Evolutionary conservation across 2,888 invertebrate genomes (phyloP), one percentile per base, ranked within the genome.

Genomic region (Pandemis heparana): DNA sequence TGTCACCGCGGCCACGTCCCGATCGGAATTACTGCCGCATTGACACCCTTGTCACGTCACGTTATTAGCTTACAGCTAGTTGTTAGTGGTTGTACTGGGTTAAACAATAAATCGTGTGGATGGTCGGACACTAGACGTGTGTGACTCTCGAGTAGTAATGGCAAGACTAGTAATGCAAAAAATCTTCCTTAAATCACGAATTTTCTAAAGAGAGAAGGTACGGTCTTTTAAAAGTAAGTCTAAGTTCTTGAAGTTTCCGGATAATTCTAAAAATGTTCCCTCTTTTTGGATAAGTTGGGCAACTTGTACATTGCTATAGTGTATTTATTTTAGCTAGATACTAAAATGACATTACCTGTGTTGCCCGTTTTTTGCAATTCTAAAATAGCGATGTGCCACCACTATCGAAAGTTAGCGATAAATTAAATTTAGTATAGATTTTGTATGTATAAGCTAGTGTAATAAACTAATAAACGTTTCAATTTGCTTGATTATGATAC

Each of bases 1-100:
- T 89, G 89, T 87, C 87, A 86, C 83, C 79, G 77, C 80, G 72
- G 79, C 82, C 84, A 82, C 82, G 83, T 83, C 74, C 77, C 67
- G 71, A 70, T 74, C 77, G 76, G 79, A 78, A 80, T 84, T 82
- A 84, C 81, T 81, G 80, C 78, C 77, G 79, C 78, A 83, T 84
- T 83, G 84, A 82, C 80, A 80, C 80, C 80, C 81, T 76, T 77
- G 82, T 83, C 85, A 82, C 81, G 82, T 65, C 51, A 78, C 75
- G 76, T 82, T 83, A 83, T 86, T 82, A 85, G 74, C 70, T 76
- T 66, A 62, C 68, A 51, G 63, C 65, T 48, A 63, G 67, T 75
- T 75, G 62, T 51, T 51, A 46, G 60, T 63, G 41, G 16, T 18
- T 48, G 62, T 39, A 18, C 39, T 16, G n/a, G 41, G 48, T 18